Base-by-base conservation (phyloP, 2,113 vertebrate genomes). In the Phoxinus phoxinus region DNA sequence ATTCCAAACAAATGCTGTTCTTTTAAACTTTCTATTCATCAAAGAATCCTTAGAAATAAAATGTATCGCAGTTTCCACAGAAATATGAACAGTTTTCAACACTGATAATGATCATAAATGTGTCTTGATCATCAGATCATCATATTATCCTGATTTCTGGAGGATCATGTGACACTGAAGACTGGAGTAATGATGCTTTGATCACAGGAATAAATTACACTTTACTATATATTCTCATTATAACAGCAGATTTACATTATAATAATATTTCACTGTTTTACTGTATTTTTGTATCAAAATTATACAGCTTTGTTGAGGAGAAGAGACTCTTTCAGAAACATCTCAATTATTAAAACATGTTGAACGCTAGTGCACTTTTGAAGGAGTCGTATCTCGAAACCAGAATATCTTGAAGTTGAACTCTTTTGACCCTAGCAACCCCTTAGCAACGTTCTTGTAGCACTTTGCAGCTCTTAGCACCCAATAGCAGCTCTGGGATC, bases 141-240 rank as follows among this genome's bases (percentile, higher is more conserved):
- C 12, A 63, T 63, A 63, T 63, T 27, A 63, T 0, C 6, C 6
- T 63, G 59, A 63, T 63, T 63, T 27, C 4, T 63, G 59, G 27
- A 61, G 46, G 11, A 61, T 61, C 59, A 61, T 61, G 59, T 61
- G 59, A 61, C 59, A 61, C 59, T 61, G 59, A 58, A 59, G 58
- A 59, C 58, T 59, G 23, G 2, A n/a, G 58, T 59, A 25, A 59
- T 59, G 58, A 63, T 63, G 61, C 25, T 63, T 48, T 48, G 46
- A 25, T 61, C 59, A 61, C 59, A 63, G 59, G 25, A 63, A 63
- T 27, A 63, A 6, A 63, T 6, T 6, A 63, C n/a, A 63, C 1
- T 27, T 63, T 63, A 63, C 25, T 2, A 5, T 0, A 27, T 6
- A 63, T 30, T 30, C 25, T 30, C 25, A 27, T 5, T 11, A 63